A percentile compares a stretch with the other conserved stretches of the same genome.
phyloP scores from a whole-genome alignment of 1,140 invertebrate species.

The Papilio polytes region DNA sequence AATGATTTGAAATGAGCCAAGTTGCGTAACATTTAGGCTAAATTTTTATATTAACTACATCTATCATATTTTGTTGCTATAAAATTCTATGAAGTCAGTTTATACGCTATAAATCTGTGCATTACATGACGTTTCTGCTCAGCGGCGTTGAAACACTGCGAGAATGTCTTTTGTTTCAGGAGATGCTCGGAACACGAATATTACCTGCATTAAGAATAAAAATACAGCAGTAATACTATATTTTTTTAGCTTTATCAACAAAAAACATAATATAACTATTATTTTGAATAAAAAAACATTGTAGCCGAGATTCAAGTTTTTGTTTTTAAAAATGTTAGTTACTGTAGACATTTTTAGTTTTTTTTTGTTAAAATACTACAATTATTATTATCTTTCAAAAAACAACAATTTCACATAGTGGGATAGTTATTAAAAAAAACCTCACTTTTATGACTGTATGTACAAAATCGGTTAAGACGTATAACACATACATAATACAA shows the following conservation, averaged over 20 bases:
- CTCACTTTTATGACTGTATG: no score
- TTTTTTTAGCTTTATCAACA: background rate
- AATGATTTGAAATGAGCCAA: background rate
- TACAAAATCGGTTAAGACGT: no score
- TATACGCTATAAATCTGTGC: constrained; percentile 12
- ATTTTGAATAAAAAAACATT: no score
- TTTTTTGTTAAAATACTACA: no score
- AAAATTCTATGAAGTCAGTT: constrained; percentile 8
- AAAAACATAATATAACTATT: background rate
- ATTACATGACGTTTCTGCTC: constrained; percentile 9
- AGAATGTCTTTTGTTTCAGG: constrained; percentile 12
- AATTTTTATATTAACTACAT: background rate
- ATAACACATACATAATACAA: no score
- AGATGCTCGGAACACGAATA: constrained; percentile 14
- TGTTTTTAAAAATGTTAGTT: no score
- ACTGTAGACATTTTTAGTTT: no score
- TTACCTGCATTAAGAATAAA: constrained; percentile 16
- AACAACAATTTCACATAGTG: no score
- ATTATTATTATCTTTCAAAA: no score
- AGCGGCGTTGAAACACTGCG: constrained; percentile 8
- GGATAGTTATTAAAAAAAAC: no score
- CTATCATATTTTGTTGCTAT: constrained; percentile 10
- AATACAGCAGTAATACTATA: background rate
- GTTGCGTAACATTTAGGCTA: background rate
- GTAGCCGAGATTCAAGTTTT: no score